Evolutionary conservation across 2,888 invertebrate species (phyloP).

Genomic region (Sinhomidia bicolor): DNA sequence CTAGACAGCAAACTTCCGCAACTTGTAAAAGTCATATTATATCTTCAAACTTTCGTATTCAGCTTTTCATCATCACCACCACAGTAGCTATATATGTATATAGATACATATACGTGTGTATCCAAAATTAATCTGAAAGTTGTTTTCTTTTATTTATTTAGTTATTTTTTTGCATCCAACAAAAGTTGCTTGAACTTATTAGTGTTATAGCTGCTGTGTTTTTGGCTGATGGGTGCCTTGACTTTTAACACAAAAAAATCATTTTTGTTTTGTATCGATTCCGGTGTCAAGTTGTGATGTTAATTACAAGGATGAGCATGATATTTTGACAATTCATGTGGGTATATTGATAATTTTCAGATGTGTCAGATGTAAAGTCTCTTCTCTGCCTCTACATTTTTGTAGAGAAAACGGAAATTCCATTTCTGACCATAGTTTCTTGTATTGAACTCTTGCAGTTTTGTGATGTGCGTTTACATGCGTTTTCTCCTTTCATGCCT

Average conservation of each 20-base stretch:
- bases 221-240: neutral
- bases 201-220: neutral
- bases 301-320: slow-evolving; percentile 2
- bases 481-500: neutral
- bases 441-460: neutral
- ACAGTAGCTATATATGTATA: too few relatives aligned
- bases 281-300: neutral
- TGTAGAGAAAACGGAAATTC: neutral
- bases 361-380: neutral
- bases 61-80: too few relatives aligned
- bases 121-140: neutral
- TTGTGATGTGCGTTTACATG: too few relatives aligned
- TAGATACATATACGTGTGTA: too few relatives aligned
- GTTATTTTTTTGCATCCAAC: too few relatives aligned
- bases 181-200: too few relatives aligned
- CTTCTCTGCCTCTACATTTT: neutral
- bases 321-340: neutral
- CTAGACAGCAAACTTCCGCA: too few relatives aligned
- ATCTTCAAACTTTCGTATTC: neutral
- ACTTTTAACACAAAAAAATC: neutral
- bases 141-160: neutral
- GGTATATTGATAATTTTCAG: neutral
- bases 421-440: neutral
- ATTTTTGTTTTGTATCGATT: neutral
- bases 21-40: neutral